A percentile compares a stretch with the other conserved stretches of the same genome.
Evolutionary conservation across 2,113 vertebrate genomes (phyloP).

Genomic region (Coracopsis vasa): DNA sequence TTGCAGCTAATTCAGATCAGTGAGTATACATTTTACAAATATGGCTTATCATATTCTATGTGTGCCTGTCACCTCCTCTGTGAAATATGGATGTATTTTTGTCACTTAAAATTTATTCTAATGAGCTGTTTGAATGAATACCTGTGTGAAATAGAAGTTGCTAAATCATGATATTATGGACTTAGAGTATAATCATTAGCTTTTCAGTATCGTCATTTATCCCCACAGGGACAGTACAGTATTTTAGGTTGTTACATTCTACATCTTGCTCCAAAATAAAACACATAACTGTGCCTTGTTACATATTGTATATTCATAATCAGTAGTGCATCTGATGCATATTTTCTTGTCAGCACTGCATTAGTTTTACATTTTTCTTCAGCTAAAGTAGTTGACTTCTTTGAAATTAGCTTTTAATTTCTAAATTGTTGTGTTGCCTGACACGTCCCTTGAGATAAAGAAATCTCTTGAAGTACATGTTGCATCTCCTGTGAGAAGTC

Average conservation of each 20-base stretch:
- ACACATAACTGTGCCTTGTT: accelerated
- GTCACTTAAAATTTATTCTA: background rate
- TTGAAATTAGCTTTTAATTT: background rate
- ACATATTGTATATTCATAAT: background rate
- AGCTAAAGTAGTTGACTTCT: background rate
- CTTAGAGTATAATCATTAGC: background rate
- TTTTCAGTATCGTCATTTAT: background rate
- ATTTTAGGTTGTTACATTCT: background rate
- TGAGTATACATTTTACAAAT: slow-evolving; percentile 66
- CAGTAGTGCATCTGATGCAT: background rate
- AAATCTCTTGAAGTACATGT: background rate
- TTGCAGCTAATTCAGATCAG: slow-evolving; percentile 96
- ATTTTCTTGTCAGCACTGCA: background rate
- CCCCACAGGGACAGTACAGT: background rate
- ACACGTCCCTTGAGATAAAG: background rate
- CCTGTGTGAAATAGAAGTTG: background rate
- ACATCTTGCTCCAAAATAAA: background rate
- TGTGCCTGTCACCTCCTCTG: accelerated
- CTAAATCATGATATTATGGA: background rate
- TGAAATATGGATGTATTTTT: background rate
- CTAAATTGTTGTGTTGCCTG: background rate
- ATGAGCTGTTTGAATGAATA: background rate
- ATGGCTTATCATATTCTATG: background rate
- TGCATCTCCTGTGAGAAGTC: background rate
- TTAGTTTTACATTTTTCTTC: background rate